Percentiles rank a stretch among this genome's conserved stretches.
phyloP scores from a whole-genome alignment of 2,797 vertebrate species.

The Chromis chromis region DNA sequence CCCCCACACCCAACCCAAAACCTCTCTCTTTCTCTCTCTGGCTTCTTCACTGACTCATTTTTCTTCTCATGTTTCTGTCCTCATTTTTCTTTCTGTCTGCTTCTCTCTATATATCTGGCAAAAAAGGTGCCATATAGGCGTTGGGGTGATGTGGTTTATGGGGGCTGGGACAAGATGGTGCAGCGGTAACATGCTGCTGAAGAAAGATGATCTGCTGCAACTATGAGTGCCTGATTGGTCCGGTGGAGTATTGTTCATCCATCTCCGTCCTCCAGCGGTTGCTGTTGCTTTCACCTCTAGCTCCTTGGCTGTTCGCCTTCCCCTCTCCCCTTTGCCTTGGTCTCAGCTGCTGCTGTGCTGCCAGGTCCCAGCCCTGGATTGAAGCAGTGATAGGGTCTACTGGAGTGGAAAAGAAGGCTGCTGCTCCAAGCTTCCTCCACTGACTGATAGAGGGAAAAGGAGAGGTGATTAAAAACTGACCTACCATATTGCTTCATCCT shows the following conservation, averaged over 20 bases:
- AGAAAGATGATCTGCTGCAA: conserved; percentile 80
- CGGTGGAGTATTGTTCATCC: conserved; percentile 68
- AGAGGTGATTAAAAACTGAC: conserved; percentile 68
- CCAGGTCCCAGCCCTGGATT: conserved; percentile 51
- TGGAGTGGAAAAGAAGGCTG: conserved; percentile 68
- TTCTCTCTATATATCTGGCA: conserved; percentile 32
- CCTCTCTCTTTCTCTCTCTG: not conserved
- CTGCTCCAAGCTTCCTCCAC: conserved; percentile 44
- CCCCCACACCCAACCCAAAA: too few relatives aligned
- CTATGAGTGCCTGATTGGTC: conserved; percentile 77
- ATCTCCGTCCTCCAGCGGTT: conserved; percentile 65
- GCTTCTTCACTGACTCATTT: conserved; percentile 20
- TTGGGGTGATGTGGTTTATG: conserved; percentile 39
- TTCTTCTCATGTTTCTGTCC: conserved; percentile 30
- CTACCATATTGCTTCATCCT: conserved; percentile 48
- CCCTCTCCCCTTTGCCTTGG: conserved; percentile 29
- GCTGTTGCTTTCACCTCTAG: conserved; percentile 61
- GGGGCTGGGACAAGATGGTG: conserved; percentile 39
- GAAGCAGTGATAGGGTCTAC: conserved; percentile 59
- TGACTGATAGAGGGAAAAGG: conserved; percentile 30
- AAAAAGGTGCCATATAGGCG: conserved; percentile 19
- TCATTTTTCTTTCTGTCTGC: conserved; percentile 15
- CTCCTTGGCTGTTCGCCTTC: conserved; percentile 34
- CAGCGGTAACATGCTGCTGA: conserved; percentile 42
- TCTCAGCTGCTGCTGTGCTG: conserved; percentile 62